These are phyloP conservation scores for Melanotaenia parkinsoni DNA, from an alignment of 2,797 vertebrate species.

Conservation along the genomic window DNA sequence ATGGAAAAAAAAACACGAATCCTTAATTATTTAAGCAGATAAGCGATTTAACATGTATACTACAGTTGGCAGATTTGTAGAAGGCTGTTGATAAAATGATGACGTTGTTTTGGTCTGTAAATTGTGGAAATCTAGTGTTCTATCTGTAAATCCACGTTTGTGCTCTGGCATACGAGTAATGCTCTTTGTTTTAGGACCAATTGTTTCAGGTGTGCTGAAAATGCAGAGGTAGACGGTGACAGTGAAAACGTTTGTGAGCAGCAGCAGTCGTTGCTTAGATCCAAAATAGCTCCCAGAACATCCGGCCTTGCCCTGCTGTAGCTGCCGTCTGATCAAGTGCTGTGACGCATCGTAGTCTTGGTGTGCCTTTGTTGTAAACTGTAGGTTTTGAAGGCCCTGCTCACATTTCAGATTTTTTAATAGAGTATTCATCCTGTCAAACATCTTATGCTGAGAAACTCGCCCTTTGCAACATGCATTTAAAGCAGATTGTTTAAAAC, in stretches of 20 bases:
- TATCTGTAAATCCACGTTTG: slow-evolving; percentile 27
- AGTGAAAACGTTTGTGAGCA: background rate
- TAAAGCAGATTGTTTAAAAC: background rate
- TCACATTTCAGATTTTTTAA: slow-evolving; percentile 9
- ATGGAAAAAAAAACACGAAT: slow-evolving; percentile 21
- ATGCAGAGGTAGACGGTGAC: slow-evolving; percentile 18
- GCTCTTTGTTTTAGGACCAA: slow-evolving; percentile 31
- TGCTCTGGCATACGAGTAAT: slow-evolving; percentile 22
- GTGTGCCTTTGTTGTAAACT: slow-evolving; percentile 58
- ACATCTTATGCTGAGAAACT: slow-evolving; percentile 2
- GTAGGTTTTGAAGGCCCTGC: slow-evolving; percentile 29
- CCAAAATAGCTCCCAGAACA: slow-evolving; percentile 21
- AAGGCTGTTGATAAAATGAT: slow-evolving; percentile 11
- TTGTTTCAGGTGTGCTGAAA: slow-evolving; percentile 18
- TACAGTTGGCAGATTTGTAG: slow-evolving; percentile 25
- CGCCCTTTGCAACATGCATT: background rate
- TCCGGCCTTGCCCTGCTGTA: slow-evolving; percentile 33
- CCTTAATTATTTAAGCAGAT: slow-evolving; percentile 48
- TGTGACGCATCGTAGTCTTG: slow-evolving; percentile 44
- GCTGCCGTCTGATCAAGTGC: slow-evolving; percentile 47
- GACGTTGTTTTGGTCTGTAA: slow-evolving; percentile 21
- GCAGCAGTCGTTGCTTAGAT: background rate
- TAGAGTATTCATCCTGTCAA: background rate
- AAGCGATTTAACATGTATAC: slow-evolving; percentile 33
- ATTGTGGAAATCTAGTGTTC: slow-evolving; percentile 35